phyloP scores from a whole-genome alignment of 2,113 vertebrate genomes.

The Larimichthys crocea region DNA sequence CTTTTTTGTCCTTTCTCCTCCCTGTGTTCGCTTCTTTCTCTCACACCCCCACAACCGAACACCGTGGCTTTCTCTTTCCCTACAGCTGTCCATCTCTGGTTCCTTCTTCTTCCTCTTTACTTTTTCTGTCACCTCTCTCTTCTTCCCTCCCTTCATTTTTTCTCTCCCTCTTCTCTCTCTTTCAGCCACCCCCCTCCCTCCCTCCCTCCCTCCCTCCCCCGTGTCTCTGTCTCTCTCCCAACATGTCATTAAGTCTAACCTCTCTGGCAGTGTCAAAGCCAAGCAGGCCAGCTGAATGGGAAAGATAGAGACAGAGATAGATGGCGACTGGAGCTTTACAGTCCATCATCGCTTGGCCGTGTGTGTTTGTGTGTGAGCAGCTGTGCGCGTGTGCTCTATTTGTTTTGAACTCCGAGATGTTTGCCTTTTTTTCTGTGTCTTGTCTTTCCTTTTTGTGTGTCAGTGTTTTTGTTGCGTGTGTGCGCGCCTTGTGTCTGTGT shows the following conservation, averaged over 20 bases:
- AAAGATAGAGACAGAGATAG: conserved; percentile 73
- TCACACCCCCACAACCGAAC: conserved; percentile 41
- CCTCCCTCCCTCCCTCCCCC: conserved; percentile 17
- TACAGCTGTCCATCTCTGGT: conserved; percentile 39
- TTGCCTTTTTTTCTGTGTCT: conserved; percentile 61
- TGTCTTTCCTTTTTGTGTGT: conserved; percentile 53
- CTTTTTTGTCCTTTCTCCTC: conserved; percentile 27
- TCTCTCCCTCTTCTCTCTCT: conserved; percentile 37
- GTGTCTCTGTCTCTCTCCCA: conserved; percentile 65
- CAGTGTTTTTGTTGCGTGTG: conserved; percentile 46
- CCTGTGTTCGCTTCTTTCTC: conserved; percentile 33
- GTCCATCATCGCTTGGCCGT: conserved; percentile 66
- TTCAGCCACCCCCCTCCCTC: not conserved
- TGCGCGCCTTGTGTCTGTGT: conserved; percentile 58
- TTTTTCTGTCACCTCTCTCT: conserved; percentile 41
- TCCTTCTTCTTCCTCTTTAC: conserved; percentile 38
- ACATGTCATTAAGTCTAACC: conserved; percentile 81
- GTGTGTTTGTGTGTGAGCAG: conserved; percentile 34
- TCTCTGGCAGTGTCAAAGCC: conserved; percentile 77
- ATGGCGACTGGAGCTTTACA: conserved; percentile 67
- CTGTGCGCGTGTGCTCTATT: conserved; percentile 42
- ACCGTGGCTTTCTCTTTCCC: conserved; percentile 45
- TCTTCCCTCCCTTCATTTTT: conserved; percentile 11
- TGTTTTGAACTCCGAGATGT: conserved; percentile 65
- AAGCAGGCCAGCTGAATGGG: conserved; percentile 72